Percentiles rank a stretch among this genome's conserved stretches.
Evolutionary conservation across 1,140 invertebrate genomes (phyloP).

Genomic region (Danaus melanippus): DNA sequence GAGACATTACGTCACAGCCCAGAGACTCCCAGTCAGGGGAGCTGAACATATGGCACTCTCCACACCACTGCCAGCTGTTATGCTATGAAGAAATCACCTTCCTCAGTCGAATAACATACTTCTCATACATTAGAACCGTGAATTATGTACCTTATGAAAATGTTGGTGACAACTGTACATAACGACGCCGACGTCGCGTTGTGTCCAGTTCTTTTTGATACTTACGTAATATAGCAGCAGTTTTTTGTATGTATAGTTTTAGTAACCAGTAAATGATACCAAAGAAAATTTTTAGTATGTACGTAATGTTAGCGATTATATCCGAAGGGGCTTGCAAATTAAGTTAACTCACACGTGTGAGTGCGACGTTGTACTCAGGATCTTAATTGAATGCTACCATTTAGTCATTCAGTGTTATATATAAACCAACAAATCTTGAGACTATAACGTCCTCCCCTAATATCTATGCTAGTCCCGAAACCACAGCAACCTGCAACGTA

Average conservation of each 20-base stretch:
- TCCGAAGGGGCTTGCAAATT: slow-evolving; percentile 23
- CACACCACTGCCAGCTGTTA: slow-evolving; percentile 88
- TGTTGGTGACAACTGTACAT: slow-evolving; percentile 19
- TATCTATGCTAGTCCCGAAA: slow-evolving; percentile 51
- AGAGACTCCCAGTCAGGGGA: slow-evolving; percentile 92
- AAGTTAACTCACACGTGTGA: too few relatives aligned
- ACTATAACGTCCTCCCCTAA: slow-evolving; percentile 7
- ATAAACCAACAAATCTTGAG: neutral
- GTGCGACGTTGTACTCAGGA: too few relatives aligned
- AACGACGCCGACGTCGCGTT: slow-evolving; percentile 15
- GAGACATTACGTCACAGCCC: slow-evolving; percentile 90
- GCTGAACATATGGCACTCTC: slow-evolving; percentile 95
- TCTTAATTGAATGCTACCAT: too few relatives aligned
- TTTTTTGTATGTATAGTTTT: slow-evolving; percentile 48
- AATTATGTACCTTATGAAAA: neutral
- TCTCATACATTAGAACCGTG: too few relatives aligned
- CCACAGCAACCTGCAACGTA: slow-evolving; percentile 43
- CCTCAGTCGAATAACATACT: slow-evolving; percentile 1
- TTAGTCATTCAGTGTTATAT: too few relatives aligned
- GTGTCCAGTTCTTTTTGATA: slow-evolving; percentile 24
- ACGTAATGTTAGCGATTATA: slow-evolving; percentile 13
- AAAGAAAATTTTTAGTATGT: slow-evolving; percentile 42
- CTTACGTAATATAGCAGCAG: slow-evolving; percentile 32
- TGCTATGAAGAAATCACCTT: slow-evolving; percentile 75
- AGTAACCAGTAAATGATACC: slow-evolving; percentile 59